Evolutionary conservation across 2,888 invertebrate species (phyloP).

Genomic region (Hyposoter dolosus): DNA sequence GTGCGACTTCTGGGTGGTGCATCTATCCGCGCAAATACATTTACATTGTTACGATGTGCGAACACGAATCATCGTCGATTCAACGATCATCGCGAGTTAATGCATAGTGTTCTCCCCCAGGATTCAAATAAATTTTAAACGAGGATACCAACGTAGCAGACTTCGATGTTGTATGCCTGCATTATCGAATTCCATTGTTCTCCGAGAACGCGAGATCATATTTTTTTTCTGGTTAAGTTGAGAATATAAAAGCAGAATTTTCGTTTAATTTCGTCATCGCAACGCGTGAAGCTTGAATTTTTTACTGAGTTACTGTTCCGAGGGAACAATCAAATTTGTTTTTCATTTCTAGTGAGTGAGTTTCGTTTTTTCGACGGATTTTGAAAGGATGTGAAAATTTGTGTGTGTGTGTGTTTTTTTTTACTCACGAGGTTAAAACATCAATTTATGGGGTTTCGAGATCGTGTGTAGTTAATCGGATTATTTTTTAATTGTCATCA

Average conservation of each 20-base stretch:
- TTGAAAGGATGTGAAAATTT: neutral
- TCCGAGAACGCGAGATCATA: conserved; percentile 26
- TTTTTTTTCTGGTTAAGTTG: conserved; percentile 22
- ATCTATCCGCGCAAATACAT: conserved; percentile 12
- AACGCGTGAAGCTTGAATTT: neutral
- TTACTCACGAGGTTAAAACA: neutral
- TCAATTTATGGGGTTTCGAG: neutral
- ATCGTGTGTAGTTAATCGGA: neutral
- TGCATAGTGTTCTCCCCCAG: conserved; percentile 35
- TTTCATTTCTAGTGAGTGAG: neutral
- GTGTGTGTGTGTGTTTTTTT: neutral
- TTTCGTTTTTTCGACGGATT: neutral
- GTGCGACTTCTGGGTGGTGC: neutral
- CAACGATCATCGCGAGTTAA: conserved; percentile 60
- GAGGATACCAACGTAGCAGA: conserved; percentile 32
- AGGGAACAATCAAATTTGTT: neutral
- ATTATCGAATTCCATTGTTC: conserved; percentile 65
- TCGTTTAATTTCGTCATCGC: neutral
- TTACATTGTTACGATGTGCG: conserved; percentile 11
- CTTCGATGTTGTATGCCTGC: conserved; percentile 35
- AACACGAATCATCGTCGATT: conserved; percentile 65
- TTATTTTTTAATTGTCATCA: neutral
- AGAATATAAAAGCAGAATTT: neutral
- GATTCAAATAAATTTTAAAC: conserved; percentile 64
- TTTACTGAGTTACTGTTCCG: neutral